Base-by-base conservation (phyloP, 2,888 invertebrate genomes). In the Acronicta aceris region DNA sequence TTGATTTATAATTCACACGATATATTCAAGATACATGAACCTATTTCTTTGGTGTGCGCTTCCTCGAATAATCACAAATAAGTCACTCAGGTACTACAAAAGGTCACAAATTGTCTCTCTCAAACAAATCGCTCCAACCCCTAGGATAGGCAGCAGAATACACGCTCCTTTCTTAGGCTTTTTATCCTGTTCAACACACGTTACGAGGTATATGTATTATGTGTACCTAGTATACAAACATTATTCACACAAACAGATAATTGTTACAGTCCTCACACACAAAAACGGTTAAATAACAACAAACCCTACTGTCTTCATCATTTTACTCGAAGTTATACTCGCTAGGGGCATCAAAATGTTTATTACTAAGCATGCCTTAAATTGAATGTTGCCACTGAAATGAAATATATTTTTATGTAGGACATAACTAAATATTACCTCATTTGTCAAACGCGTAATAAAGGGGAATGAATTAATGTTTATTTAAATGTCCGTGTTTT, bases 371-470 rank as follows among this genome's bases (percentile, higher is more conserved):
- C 50, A 45, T 42, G 40, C 17, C 52, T 63, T 42, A 73, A 63
- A 71, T 73, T 67, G 62, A 67, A 73, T 73, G 55, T 71, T 57
- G 50, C 50, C 55, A 61, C 43, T 45, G 33, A 46, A 73, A 63
- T 56, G 45, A 71, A 69, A 69, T 51, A 73, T 58, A 49, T 62
- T 49, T 69, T 62, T 68, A 52, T 36, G 49, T 45, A 50, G 42
- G 53, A 52, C 33, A 15, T 55, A 48, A 43, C 61, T 66, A 42
- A 56, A 52, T 66, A 69, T 55, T 52, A 68, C 64, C 58, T 73
- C 58, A 68, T 73, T 69, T 73, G 69, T 63, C 69, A 68, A 68
- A 59, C 46, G 49, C 41, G 38, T 69, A 66, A 66, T 69, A 69
- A 72, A 72, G 51, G 45, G 45, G 42, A 66, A 55, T 51, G 52